Evolutionary conservation across 23 tunicate genomes (phyloP).

Genomic region (Diplosoma virens): DNA sequence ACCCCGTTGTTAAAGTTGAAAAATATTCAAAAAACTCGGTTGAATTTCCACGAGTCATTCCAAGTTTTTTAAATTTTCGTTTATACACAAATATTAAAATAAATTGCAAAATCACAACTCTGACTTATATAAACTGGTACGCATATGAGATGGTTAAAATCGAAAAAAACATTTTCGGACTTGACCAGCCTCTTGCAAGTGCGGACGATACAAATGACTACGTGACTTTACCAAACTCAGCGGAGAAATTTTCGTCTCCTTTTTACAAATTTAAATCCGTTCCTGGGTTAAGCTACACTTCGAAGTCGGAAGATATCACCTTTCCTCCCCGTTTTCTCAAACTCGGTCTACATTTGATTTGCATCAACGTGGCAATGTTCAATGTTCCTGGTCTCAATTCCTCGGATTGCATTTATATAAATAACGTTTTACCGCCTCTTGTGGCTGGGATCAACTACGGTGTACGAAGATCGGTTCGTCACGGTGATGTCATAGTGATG

Average conservation of each 20-base stretch:
- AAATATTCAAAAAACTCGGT: conserved; percentile 38
- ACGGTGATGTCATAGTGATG: conserved; percentile 37
- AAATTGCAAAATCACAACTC: conserved; percentile 46
- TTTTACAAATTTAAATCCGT: conserved; percentile 6
- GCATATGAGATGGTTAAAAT: conserved; percentile 44
- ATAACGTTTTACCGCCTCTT: conserved; percentile 50
- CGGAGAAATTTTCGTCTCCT: conserved; percentile 5
- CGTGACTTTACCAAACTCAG: conserved; percentile 27
- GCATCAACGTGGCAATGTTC: conserved; percentile 76
- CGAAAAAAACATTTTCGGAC: background rate
- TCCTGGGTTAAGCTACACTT: conserved; percentile 15
- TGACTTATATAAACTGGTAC: conserved; percentile 46
- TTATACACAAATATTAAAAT: conserved; percentile 30
- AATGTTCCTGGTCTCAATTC: conserved; percentile 50
- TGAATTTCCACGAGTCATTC: conserved; percentile 25
- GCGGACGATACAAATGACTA: background rate
- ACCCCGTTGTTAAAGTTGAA: conserved; percentile 52
- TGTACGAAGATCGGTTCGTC: conserved; percentile 53
- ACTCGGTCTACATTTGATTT: conserved; percentile 52
- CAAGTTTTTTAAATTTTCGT: conserved; percentile 61
- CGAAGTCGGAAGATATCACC: conserved; percentile 53
- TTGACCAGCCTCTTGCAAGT: background rate
- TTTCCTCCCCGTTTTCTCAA: conserved; percentile 33
- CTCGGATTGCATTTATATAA: conserved; percentile 63
- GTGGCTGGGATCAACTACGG: conserved; percentile 62